Conservation (phyloP, 2,888 invertebrate species). For the Ptilodon capucinus region DNA sequence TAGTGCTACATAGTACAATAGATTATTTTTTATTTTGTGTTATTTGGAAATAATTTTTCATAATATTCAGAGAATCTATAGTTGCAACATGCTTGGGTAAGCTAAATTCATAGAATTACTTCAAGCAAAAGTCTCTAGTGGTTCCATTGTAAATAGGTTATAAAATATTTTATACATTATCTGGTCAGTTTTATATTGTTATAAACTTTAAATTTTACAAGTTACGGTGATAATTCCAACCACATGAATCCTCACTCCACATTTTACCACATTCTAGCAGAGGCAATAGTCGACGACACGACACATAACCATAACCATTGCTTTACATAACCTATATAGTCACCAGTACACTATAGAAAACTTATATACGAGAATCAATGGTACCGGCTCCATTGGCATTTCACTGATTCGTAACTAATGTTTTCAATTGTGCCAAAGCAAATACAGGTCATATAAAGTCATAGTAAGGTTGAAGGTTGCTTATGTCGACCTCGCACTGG, state of each 20-base stretch:
- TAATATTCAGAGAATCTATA: too few relatives aligned
- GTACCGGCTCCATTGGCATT: background rate
- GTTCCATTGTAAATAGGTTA: too few relatives aligned
- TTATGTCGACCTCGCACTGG: background rate
- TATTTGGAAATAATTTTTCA: too few relatives aligned
- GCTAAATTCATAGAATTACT: too few relatives aligned
- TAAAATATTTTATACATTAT: too few relatives aligned
- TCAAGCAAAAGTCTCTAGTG: too few relatives aligned
- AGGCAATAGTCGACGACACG: background rate
- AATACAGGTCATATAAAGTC: background rate
- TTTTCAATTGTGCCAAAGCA: background rate
- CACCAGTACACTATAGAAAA: background rate
- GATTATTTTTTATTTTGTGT: too few relatives aligned
- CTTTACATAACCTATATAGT: background rate
- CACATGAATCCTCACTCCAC: background rate
- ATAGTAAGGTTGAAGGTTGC: background rate
- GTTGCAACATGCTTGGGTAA: too few relatives aligned
- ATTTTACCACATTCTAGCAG: background rate
- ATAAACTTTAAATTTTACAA: background rate
- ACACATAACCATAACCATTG: background rate
- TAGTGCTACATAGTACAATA: too few relatives aligned
- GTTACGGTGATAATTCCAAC: too few relatives aligned
- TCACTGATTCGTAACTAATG: too few relatives aligned
- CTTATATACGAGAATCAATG: background rate
- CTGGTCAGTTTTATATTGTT: background rate